These are phyloP conservation scores for Microcebus tavaratra DNA, from an alignment of 2,113 vertebrate genomes.

Conservation along the genomic window DNA sequence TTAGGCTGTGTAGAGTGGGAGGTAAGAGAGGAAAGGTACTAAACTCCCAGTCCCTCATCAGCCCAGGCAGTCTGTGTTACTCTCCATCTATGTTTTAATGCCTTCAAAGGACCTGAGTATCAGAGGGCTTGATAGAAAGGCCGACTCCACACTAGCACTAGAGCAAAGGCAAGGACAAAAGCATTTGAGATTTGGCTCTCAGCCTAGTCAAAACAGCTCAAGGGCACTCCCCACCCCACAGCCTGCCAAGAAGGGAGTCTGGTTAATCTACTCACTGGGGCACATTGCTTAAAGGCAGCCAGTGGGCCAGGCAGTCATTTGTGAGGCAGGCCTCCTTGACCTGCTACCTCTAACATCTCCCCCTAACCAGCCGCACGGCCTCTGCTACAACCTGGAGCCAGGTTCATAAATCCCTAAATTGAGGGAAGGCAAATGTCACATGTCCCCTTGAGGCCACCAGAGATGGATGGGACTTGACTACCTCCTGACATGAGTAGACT, in stretches of 20 bases:
- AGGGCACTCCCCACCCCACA: background rate
- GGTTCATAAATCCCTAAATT: background rate
- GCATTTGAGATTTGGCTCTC: background rate
- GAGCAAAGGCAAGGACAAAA: slow-evolving; percentile 25
- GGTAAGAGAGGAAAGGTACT: background rate
- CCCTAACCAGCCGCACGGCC: background rate
- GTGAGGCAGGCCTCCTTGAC: background rate
- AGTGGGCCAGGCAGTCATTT: background rate
- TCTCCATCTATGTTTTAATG: background rate
- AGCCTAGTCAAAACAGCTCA: background rate
- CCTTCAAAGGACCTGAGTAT: slow-evolving; percentile 25
- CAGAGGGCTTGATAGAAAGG: background rate
- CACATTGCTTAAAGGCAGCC: background rate
- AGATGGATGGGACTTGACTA: background rate
- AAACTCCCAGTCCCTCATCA: background rate
- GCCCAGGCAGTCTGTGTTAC: background rate
- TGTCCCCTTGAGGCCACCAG: background rate
- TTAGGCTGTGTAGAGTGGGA: background rate
- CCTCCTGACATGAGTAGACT: background rate
- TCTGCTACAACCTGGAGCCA: background rate
- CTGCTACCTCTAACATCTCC: background rate
- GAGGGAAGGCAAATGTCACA: background rate
- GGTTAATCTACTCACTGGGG: slow-evolving; percentile 21
- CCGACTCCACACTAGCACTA: background rate
- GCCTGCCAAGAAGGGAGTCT: background rate